Evolutionary conservation across 2,888 invertebrate genomes (phyloP), one percentile per base, ranked within the genome.

Genomic region (Hyppa rectilinea): DNA sequence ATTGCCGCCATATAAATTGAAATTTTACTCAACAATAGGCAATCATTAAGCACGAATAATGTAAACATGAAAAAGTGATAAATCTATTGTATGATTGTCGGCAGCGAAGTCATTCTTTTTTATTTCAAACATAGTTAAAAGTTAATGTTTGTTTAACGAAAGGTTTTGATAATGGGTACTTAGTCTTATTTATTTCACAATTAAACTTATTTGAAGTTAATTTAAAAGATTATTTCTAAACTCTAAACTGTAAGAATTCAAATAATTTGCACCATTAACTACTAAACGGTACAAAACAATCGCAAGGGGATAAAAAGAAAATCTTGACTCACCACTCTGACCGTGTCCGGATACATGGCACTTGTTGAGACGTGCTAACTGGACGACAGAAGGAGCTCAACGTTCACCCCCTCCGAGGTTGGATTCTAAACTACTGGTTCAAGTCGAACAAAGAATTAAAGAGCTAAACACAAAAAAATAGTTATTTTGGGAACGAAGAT

Each of bases 401-500:
- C 91, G 92, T 91, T 88, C 88, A 89, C 88, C 87, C 87, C 84
- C 85, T 73, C 80, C 87, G 85, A 89, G 84, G 79, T 75, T 82
- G 82, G 75, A 78, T 75, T 82, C 84, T 77, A 82, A 87, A 92
- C 91, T 92, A 88, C 82, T 83, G 81, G 73, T 84, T 81, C 80
- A 77, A 80, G 73, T 77, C 82, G 79, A 85, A 79, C 81, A 74
- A 85, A 81, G 85, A 86, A 87, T 85, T 85, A 88, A 83, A 78
- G 80, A 80, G 78, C 76, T 87, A 79, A 78, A 90, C 89, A 92
- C 87, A 90, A 90, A 92, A 91, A 91, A 74, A 63, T 80, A 80
- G 84, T 87, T 88, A 88, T 87, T 88, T 87, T 78, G 87, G 87
- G 90, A 92, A 89, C 88, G 92, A 89, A 93, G 93, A 92, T 92